These are phyloP conservation scores for Drosophila sproati DNA, from an alignment of 1,140 invertebrate species.

Conservation along the genomic window DNA sequence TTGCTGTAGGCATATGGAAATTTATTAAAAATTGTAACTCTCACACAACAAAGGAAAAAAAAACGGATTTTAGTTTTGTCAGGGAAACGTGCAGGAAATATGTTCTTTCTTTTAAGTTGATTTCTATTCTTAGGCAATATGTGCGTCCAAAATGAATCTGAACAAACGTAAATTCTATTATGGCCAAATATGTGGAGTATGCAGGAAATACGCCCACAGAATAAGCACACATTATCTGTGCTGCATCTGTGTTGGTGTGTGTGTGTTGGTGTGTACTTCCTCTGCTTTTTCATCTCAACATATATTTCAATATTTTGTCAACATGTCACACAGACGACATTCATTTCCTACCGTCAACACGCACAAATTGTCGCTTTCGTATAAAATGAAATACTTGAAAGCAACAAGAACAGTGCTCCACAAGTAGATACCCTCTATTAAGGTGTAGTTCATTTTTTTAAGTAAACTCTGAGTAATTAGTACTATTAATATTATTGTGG, in stretches of 20 bases:
- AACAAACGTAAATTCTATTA: conserved; percentile 19
- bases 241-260: conserved; percentile 1
- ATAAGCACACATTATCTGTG: conserved; percentile 53
- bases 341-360: conserved; percentile 80
- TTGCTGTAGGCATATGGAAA: too few relatives aligned
- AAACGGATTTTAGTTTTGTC: too few relatives aligned
- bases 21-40: too few relatives aligned
- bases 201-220: conserved; percentile 43
- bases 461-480: not conserved
- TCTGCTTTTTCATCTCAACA: conserved; percentile 14
- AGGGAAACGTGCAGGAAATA: too few relatives aligned
- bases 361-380: conserved; percentile 79
- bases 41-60: too few relatives aligned
- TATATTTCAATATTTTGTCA: conserved; percentile 77
- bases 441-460: too few relatives aligned
- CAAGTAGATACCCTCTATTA: not conserved
- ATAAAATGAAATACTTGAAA: conserved; percentile 70
- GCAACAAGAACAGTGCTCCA: conserved; percentile 35
- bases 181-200: conserved; percentile 21
- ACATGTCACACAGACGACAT: conserved; percentile 78
- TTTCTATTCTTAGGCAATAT: conserved; percentile 12
- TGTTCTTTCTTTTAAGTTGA: not conserved
- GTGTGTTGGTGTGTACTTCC: too few relatives aligned
- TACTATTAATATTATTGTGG: too few relatives aligned
- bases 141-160: conserved; percentile 5